A percentile compares a stretch with the other conserved stretches of the same genome.
Evolutionary conservation across 2,888 invertebrate genomes (phyloP).

Genomic region (Nymphalis urticae): DNA sequence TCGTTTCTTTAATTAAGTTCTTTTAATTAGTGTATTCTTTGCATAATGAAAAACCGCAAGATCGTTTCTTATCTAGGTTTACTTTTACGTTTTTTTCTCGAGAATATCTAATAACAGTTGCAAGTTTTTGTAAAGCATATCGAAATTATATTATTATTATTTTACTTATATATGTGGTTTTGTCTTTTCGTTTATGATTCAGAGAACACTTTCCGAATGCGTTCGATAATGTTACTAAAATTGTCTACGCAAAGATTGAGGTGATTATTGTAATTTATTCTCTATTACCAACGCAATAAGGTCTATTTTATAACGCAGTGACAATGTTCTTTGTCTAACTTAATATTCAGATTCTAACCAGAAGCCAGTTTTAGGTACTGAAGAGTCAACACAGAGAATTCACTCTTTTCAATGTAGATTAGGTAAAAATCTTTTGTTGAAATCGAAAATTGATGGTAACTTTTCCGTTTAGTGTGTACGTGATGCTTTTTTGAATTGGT

Average conservation of each 20-base stretch:
- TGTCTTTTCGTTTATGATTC: background rate
- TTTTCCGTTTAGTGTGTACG: background rate
- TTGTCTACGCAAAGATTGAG: background rate
- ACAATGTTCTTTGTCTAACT: constrained; percentile 1
- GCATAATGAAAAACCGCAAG: constrained; percentile 14
- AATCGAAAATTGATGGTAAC: constrained; percentile 2
- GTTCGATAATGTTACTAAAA: background rate
- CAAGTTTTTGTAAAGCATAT: background rate
- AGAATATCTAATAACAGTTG: background rate
- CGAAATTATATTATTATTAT: background rate
- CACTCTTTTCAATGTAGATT: constrained; percentile 2
- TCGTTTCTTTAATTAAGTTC: constrained; percentile 16
- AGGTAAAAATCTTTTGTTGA: constrained; percentile 1
- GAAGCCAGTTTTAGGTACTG: constrained; percentile 6
- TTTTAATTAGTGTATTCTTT: constrained; percentile 18
- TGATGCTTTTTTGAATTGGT: constrained; percentile 10
- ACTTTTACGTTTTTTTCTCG: background rate
- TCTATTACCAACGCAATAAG: background rate
- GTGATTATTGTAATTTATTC: background rate
- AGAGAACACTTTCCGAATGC: background rate
- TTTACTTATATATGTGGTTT: background rate
- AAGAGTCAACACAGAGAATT: background rate
- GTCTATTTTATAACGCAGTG: background rate
- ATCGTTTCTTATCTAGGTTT: background rate
- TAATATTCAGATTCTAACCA: constrained; percentile 20